phyloP scores from a whole-genome alignment of 2,797 vertebrate genomes.

The Hydrolagus colliei region DNA sequence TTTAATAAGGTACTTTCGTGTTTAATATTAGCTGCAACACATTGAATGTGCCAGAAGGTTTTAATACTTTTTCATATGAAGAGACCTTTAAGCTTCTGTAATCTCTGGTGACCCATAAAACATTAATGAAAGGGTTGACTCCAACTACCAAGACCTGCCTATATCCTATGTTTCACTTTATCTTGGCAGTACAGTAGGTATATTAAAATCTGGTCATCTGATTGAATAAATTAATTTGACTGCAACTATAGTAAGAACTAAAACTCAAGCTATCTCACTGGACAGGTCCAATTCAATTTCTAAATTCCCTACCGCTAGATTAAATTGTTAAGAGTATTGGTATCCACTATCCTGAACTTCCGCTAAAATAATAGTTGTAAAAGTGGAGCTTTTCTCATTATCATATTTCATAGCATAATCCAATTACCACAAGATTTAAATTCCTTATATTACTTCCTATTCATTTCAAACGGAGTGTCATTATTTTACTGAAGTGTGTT shows the following conservation, averaged over 20 bases:
- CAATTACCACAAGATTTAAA: background rate
- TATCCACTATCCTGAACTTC: background rate
- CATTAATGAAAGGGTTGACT: background rate
- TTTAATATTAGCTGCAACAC: background rate
- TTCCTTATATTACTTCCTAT: background rate
- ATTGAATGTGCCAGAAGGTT: background rate
- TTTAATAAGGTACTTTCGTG: background rate
- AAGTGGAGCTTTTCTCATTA: background rate
- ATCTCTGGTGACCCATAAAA: background rate
- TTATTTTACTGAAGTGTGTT: background rate
- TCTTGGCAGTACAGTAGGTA: background rate
- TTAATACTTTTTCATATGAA: background rate
- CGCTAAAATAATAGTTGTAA: background rate
- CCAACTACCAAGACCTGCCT: background rate
- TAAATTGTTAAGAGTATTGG: background rate
- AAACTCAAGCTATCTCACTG: background rate
- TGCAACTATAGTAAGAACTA: background rate
- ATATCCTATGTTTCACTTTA: background rate
- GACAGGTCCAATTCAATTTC: conserved; percentile 21
- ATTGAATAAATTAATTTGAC: conserved; percentile 15
- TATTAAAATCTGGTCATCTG: conserved; percentile 9
- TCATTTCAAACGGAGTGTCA: background rate
- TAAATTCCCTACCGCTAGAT: background rate
- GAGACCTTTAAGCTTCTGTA: background rate
- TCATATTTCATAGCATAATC: background rate